These are phyloP conservation scores for Tringa solitaria DNA, from an alignment of 2,113 vertebrate genomes.

Conservation along the genomic window DNA sequence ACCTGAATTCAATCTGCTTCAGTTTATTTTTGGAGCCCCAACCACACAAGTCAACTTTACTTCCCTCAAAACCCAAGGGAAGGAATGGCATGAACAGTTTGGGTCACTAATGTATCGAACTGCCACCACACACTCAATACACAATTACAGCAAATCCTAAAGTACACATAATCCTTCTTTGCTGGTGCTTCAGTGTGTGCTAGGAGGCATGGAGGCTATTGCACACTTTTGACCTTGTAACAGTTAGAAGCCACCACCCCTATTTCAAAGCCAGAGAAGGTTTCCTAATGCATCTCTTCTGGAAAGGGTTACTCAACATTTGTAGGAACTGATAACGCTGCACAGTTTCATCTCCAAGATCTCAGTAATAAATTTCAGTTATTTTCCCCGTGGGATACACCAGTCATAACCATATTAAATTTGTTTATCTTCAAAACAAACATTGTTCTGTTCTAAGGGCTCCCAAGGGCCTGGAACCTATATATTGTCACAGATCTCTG, in stretches of 20 bases:
- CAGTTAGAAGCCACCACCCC: neutral
- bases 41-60: neutral
- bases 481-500: neutral
- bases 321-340: neutral
- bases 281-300: neutral
- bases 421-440: conserved; percentile 32
- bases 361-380: neutral
- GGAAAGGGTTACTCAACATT: neutral
- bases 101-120: neutral
- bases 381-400: neutral
- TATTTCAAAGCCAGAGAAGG: neutral
- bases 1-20: neutral
- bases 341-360: neutral
- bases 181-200: neutral
- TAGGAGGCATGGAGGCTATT: neutral
- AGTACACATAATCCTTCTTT: fast-evolving
- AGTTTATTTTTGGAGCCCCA: neutral
- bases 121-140: neutral
- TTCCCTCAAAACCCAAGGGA: neutral
- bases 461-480: neutral
- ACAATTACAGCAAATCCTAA: neutral
- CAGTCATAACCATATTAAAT: neutral
- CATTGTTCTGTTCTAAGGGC: neutral
- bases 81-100: neutral
- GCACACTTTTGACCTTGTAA: neutral